These are phyloP conservation scores for Lasioglossum leucozonium DNA, from an alignment of 2,888 invertebrate species.

Conservation along the genomic window DNA sequence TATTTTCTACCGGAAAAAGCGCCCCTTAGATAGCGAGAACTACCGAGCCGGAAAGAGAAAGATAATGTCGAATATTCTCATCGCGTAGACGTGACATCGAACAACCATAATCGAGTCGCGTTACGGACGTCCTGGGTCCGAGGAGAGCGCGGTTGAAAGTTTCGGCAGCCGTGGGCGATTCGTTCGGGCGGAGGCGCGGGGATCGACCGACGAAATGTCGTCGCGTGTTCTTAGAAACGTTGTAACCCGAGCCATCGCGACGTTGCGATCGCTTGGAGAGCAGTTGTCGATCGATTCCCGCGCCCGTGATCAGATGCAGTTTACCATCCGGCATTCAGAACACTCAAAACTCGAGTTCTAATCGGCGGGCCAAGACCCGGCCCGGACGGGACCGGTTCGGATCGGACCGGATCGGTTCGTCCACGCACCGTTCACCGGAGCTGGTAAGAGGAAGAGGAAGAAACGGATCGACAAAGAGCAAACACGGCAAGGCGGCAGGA, in stretches of 20 bases:
- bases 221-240: conserved; percentile 24
- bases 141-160: neutral
- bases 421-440: neutral
- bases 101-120: neutral
- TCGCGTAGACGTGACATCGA: neutral
- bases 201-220: neutral
- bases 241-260: conserved; percentile 27
- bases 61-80: neutral
- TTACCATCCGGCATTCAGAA: conserved; percentile 78
- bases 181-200: neutral
- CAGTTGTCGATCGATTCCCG: conserved; percentile 65
- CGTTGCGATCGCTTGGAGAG: conserved; percentile 11
- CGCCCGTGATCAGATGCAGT: conserved; percentile 77
- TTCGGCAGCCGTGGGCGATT: neutral
- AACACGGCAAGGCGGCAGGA: conserved; percentile 44
- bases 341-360: conserved; percentile 80
- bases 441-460: conserved; percentile 26
- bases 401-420: neutral
- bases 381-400: neutral
- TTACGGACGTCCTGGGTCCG: neutral
- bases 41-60: too few relatives aligned
- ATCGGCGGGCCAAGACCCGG: conserved; percentile 72
- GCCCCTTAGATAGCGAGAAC: neutral
- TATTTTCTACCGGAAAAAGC: neutral
- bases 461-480: conserved; percentile 31